These are phyloP conservation scores for Phania funesta DNA, from an alignment of 2,888 invertebrate species.

Conservation along the genomic window DNA sequence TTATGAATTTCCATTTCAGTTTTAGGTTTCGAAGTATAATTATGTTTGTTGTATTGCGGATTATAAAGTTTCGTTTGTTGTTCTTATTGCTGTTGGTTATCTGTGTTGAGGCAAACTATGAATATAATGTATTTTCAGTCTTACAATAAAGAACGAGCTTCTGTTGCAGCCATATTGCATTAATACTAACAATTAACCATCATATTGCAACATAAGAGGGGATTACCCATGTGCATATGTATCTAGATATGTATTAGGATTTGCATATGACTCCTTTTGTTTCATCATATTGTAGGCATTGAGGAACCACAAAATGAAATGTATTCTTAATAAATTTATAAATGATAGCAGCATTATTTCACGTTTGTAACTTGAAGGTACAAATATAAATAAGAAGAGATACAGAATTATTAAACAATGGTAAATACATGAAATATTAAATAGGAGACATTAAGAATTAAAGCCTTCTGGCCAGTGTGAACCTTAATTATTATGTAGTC, in stretches of 20 bases:
- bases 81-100: conserved; percentile 25
- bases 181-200: conserved; percentile 12
- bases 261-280: neutral
- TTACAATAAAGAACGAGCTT: neutral
- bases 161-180: neutral
- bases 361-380: too few relatives aligned
- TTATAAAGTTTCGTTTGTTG: neutral
- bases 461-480: too few relatives aligned
- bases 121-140: neutral
- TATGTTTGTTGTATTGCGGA: neutral
- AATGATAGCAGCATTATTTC: too few relatives aligned
- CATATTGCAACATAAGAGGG: conserved; percentile 37
- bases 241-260: conserved; percentile 9
- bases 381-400: too few relatives aligned
- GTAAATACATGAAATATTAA: too few relatives aligned
- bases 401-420: too few relatives aligned
- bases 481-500: too few relatives aligned
- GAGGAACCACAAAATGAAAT: neutral
- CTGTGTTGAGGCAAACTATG: conserved; percentile 28
- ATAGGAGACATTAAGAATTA: too few relatives aligned
- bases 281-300: neutral
- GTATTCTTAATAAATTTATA: too few relatives aligned
- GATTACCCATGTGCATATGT: conserved; percentile 40
- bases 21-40: conserved; percentile 5
- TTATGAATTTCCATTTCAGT: conserved; percentile 35